Conservation (phyloP, 2,888 invertebrate genomes). For the Dilophus febrilis region DNA sequence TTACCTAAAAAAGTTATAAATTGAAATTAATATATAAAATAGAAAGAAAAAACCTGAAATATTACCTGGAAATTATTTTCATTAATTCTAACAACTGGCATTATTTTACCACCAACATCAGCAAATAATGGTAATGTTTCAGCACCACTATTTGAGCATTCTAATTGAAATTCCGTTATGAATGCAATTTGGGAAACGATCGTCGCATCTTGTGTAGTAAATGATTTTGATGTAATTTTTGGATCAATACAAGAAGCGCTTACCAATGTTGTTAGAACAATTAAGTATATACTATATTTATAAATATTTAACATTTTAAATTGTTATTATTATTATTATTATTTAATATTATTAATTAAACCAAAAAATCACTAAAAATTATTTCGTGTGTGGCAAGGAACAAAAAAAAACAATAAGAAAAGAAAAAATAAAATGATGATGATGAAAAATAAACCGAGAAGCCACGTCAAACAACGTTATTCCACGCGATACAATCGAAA, state of each 20-base stretch:
- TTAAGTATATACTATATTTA: too few relatives aligned
- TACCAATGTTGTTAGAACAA: too few relatives aligned
- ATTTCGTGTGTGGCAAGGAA: too few relatives aligned
- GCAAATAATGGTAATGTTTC: conserved; percentile 68
- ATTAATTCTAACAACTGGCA: conserved; percentile 64
- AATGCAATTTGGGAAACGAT: conserved; percentile 80
- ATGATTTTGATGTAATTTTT: conserved; percentile 57
- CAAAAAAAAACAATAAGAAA: too few relatives aligned
- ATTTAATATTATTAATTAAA: too few relatives aligned
- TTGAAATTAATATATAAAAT: neutral
- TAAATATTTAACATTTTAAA: too few relatives aligned
- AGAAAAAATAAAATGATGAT: too few relatives aligned
- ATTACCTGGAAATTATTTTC: conserved; percentile 73
- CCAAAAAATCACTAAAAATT: too few relatives aligned
- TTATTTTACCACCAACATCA: conserved; percentile 69
- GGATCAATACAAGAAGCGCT: conserved; percentile 36
- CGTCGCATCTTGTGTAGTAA: conserved; percentile 85
- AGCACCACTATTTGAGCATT: conserved; percentile 49
- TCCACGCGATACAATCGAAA: too few relatives aligned
- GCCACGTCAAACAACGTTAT: too few relatives aligned
- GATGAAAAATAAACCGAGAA: too few relatives aligned
- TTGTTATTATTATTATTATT: too few relatives aligned
- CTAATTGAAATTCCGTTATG: conserved; percentile 74
- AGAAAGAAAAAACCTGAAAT: conserved; percentile 2
- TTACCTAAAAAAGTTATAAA: conserved; percentile 43